A percentile compares a stretch with the other conserved stretches of the same genome.
These are phyloP conservation scores for Mastacembelus armatus DNA, from an alignment of 2,797 vertebrate genomes.

Conservation along the genomic window DNA sequence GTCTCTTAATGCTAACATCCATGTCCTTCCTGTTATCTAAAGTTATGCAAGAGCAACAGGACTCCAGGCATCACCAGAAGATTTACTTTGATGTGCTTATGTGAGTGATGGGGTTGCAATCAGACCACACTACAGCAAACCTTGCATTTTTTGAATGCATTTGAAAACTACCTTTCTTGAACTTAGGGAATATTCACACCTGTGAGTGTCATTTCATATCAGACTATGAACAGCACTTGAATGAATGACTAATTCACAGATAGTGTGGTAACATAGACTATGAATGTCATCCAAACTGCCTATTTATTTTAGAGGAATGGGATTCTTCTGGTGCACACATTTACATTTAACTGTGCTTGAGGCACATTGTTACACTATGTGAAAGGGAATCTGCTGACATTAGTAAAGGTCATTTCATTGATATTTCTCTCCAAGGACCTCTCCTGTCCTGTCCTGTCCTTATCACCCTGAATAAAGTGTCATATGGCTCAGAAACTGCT, in stretches of 20 bases:
- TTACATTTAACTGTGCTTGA: slow-evolving; percentile 11
- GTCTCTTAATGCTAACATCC: slow-evolving; percentile 20
- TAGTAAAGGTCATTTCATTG: slow-evolving; percentile 32
- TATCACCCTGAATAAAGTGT: slow-evolving; percentile 28
- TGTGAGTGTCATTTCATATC: too few species aligned
- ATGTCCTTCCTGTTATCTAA: slow-evolving; percentile 6
- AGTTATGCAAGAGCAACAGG: slow-evolving; percentile 31
- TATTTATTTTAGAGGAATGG: not conserved
- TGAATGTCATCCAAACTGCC: slow-evolving; percentile 1
- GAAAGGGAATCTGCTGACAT: slow-evolving; percentile 25
- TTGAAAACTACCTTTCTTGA: not conserved
- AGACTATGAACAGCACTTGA: too few species aligned
- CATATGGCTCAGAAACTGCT: slow-evolving; percentile 35
- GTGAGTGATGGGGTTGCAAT: not conserved
- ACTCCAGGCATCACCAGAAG: slow-evolving; percentile 19
- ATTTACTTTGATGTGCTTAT: slow-evolving; percentile 2
- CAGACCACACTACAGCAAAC: too few species aligned
- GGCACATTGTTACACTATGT: slow-evolving; percentile 19
- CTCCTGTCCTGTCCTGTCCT: slow-evolving; percentile 32
- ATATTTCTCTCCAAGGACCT: slow-evolving; percentile 2
- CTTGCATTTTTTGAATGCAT: rapidly evolving
- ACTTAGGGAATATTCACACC: slow-evolving; percentile 2
- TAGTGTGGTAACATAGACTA: not conserved
- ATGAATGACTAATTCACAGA: too few species aligned
- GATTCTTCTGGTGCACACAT: not conserved